Evolutionary conservation across 1,140 invertebrate species (phyloP), one percentile per base, ranked within the genome.

Genomic region (Drosophila asahinai): DNA sequence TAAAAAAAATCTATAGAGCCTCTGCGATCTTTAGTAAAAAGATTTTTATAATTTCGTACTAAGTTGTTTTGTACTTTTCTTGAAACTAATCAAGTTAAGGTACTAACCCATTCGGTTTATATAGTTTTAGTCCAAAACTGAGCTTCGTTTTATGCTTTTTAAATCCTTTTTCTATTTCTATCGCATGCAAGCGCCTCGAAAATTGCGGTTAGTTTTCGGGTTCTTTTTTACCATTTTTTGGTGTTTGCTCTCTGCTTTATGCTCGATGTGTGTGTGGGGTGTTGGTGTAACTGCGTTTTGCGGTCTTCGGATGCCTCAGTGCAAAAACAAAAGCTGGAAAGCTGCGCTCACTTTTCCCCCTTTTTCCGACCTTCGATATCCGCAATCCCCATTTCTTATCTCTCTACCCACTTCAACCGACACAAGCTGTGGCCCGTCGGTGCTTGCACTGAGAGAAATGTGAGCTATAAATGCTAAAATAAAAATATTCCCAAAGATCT

Each of bases 311-410:
- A 52, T 78, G 63, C 73, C 73, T 77, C 71, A 80, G 67, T 68
- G 64, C 68, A 82, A 87, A 87, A 87, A 89, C 81, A 87, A 89
- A 89, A 87, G 84, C 84, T 89, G 83, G 80, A 86, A 86, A 86
- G 83, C 83, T 83, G 75, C 27, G 55, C 57, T 61, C 33, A 43
- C 72, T 76, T 78, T 76, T 67, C 25, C 60, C 64, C 68, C 54
- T 62, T 42, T 38, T 40, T n/a, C 59, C 17, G 45, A 60, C 61
- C 55, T 47, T 27, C 48, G 47, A 43, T 40, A 25, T 52, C 17
- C 30, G 11, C 38, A 54, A 59, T 70, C 43, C 38, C 43, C 30
- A 40, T 43, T 17, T 48, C 55, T 65, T 61, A 63, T 54, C 59
- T 42, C 59, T 36, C 40, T 49, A 70, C 48, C 76, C 59, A 63